These are phyloP conservation scores for Drosophila percnosoma DNA, from an alignment of 2,888 invertebrate genomes.

Conservation along the genomic window DNA sequence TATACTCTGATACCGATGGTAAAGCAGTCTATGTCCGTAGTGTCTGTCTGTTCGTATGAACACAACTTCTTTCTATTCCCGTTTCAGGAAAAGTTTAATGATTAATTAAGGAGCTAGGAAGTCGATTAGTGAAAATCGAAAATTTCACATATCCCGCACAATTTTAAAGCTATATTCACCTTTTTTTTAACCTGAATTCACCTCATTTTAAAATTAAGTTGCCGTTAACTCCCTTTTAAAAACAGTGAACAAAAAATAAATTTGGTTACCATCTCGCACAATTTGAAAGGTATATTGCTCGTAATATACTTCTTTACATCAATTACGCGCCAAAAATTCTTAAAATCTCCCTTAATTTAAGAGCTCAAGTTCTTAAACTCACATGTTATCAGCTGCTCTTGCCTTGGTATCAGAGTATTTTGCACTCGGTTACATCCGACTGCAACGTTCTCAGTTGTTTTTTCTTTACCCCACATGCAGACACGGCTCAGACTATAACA, in stretches of 20 bases:
- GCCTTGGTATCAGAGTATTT: neutral
- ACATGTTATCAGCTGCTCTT: neutral
- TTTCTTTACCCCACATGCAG: slow-evolving; percentile 26
- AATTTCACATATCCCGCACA: neutral
- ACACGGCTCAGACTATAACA: slow-evolving; percentile 44
- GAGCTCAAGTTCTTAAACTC: neutral
- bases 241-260: too few relatives aligned
- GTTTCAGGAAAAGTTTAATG: neutral
- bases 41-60: neutral
- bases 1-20: neutral
- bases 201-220: too few relatives aligned
- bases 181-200: too few relatives aligned
- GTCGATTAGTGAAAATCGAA: neutral
- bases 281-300: neutral
- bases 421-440: neutral
- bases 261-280: neutral
- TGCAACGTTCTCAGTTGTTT: slow-evolving; percentile 14
- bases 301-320: neutral
- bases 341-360: neutral
- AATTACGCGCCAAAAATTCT: neutral
- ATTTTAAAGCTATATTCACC: neutral
- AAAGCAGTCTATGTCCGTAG: neutral
- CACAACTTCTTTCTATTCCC: neutral
- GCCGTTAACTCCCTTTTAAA: too few relatives aligned
- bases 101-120: neutral